A percentile compares a stretch with the other conserved stretches of the same genome.
Conservation (phyloP, 1,140 invertebrate species). For the Calosoma granatense region DNA sequence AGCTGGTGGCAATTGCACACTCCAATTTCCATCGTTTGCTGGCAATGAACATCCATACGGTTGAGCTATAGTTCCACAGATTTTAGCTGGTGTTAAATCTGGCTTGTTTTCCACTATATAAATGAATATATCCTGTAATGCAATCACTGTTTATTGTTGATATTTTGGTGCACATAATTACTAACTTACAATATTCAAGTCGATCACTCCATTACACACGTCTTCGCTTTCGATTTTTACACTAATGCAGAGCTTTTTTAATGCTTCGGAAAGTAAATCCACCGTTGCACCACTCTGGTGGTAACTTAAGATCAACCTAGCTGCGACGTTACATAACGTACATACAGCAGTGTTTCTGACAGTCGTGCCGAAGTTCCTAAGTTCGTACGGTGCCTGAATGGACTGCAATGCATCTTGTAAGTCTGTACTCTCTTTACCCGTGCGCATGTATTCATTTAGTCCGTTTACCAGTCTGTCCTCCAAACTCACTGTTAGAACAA, state of each 20-base stretch:
- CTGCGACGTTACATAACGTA: not conserved
- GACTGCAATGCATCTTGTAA: not conserved
- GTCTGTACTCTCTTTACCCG: not conserved
- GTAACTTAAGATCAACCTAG: not conserved
- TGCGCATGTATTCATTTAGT: not conserved
- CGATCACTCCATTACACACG: constrained; percentile 47
- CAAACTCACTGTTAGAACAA: not conserved
- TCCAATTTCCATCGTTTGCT: constrained; percentile 22
- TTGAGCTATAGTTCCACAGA: constrained; percentile 24
- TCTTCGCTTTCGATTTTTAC: constrained; percentile 41
- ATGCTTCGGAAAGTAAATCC: constrained; percentile 29
- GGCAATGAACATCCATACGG: constrained; percentile 14
- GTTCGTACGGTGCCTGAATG: not conserved
- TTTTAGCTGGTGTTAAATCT: constrained; percentile 21
- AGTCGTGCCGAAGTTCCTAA: not conserved
- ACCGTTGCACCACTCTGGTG: constrained; percentile 15
- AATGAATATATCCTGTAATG: not conserved
- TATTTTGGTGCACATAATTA: not conserved
- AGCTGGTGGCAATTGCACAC: constrained; percentile 19
- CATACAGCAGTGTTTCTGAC: not conserved
- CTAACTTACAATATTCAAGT: constrained; percentile 41
- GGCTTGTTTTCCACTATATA: constrained; percentile 25
- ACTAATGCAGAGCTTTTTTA: constrained; percentile 39
- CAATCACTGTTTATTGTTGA: not conserved
- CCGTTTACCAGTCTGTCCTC: not conserved